Conservation (phyloP, 2,797 vertebrate genomes). For the Notamacropus eugenii region DNA sequence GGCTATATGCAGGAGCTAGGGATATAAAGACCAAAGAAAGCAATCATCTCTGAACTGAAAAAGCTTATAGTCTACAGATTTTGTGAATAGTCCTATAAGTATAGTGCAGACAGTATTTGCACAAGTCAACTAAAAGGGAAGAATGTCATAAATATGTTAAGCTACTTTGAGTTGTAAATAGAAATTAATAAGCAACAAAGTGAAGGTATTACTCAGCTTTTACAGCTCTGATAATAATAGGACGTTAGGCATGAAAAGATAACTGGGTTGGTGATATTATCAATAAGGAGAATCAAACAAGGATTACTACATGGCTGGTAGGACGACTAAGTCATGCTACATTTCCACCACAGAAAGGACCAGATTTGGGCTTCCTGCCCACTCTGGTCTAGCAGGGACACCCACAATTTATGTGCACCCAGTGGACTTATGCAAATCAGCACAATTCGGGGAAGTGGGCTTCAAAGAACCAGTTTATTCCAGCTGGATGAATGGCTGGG, state of each 20-base stretch:
- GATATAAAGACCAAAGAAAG: background rate
- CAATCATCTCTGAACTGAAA: background rate
- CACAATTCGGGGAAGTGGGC: background rate
- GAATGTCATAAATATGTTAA: constrained; percentile 52
- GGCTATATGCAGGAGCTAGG: background rate
- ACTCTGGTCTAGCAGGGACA: constrained; percentile 51
- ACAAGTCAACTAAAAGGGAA: constrained; percentile 21
- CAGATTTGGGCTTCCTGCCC: constrained; percentile 40
- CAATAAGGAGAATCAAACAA: constrained; percentile 53
- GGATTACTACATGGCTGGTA: constrained; percentile 25
- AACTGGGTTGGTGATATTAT: background rate
- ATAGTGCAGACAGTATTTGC: background rate
- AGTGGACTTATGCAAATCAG: background rate
- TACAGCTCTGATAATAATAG: background rate
- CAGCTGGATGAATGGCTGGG: background rate
- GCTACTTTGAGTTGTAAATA: constrained; percentile 55
- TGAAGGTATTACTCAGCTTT: constrained; percentile 30
- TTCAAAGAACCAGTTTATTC: background rate
- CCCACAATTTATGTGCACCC: background rate
- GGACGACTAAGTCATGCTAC: constrained; percentile 20
- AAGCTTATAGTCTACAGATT: background rate
- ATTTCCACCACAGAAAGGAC: constrained; percentile 9
- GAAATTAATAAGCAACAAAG: constrained; percentile 20
- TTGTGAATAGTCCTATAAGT: constrained; percentile 26
- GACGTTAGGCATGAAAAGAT: background rate